A percentile compares a stretch with the other conserved stretches of the same genome.
Evolutionary conservation across 1,140 invertebrate genomes (phyloP).

Genomic region (Halyomorpha halys): DNA sequence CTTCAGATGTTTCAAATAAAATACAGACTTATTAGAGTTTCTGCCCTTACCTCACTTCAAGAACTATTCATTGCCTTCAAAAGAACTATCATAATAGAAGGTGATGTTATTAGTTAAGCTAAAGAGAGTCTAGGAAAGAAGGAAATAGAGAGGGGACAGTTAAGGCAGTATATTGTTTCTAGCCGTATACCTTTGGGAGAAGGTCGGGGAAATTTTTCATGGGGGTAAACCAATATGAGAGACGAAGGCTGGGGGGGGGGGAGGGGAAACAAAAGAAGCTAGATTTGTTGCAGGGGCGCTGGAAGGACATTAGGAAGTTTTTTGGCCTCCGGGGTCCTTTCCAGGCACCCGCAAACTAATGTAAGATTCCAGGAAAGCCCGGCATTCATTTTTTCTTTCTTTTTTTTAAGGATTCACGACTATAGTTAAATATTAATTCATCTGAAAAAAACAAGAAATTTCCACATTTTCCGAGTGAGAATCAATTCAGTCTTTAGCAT

Average conservation of each 20-base stretch:
- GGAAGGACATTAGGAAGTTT: background rate
- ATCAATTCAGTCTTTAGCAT: too few relatives aligned
- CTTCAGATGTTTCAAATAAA: too few relatives aligned
- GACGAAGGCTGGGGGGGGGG: background rate
- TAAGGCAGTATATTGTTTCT: slow-evolving; percentile 7
- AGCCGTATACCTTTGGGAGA: background rate
- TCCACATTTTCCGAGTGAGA: too few relatives aligned
- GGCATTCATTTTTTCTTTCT: background rate
- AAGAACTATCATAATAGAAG: too few relatives aligned
- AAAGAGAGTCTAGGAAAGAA: background rate
- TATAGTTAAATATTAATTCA: too few relatives aligned
- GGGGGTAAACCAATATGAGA: slow-evolving; percentile 11
- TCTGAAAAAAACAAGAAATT: too few relatives aligned
- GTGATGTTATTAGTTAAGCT: too few relatives aligned
- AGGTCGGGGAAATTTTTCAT: background rate
- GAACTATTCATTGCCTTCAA: too few relatives aligned
- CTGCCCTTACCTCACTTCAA: too few relatives aligned
- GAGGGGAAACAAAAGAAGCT: slow-evolving; percentile 2
- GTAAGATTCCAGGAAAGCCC: background rate
- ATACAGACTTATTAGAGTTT: too few relatives aligned
- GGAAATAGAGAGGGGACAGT: background rate
- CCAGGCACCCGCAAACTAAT: slow-evolving; percentile 2
- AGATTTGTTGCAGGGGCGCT: slow-evolving; percentile 1
- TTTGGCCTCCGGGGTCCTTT: slow-evolving; percentile 8
- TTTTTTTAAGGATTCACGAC: background rate